Conservation (phyloP, 2,888 invertebrate genomes). For the Drosophila paramelanica region DNA sequence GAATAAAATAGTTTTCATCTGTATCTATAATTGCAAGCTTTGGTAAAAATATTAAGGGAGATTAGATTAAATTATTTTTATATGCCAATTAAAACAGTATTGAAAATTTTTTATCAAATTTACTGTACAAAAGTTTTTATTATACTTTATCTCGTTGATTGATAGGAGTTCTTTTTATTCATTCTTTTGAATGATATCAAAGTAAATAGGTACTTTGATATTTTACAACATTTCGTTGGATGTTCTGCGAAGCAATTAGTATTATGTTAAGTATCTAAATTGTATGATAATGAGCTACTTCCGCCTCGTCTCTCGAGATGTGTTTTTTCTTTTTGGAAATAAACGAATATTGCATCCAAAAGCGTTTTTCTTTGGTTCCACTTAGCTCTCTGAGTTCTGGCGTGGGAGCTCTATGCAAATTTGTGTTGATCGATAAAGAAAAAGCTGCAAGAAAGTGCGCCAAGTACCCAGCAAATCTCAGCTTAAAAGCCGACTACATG, state of each 20-base stretch:
- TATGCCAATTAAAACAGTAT: neutral
- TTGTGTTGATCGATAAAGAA: constrained; percentile 44
- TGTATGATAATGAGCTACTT: constrained; percentile 60
- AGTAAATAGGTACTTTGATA: neutral
- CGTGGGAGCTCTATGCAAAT: constrained; percentile 67
- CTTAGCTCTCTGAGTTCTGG: neutral
- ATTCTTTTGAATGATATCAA: too few relatives aligned
- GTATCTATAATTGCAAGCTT: neutral
- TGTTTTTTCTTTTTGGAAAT: neutral
- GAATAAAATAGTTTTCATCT: constrained; percentile 39
- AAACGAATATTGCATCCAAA: neutral
- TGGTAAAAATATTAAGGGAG: constrained; percentile 12
- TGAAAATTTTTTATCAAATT: constrained; percentile 9
- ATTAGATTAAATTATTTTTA: constrained; percentile 54
- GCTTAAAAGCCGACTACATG: constrained; percentile 12
- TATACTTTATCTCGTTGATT: constrained; percentile 26
- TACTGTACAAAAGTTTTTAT: neutral
- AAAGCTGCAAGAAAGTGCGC: constrained; percentile 20
- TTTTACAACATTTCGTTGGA: constrained; percentile 4
- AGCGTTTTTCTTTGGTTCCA: neutral
- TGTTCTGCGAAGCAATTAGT: constrained; percentile 50
- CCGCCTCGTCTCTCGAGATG: constrained; percentile 33
- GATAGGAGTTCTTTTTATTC: constrained; percentile 31
- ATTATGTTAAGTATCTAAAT: constrained; percentile 53
- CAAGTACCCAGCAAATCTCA: constrained; percentile 25